Conservation (phyloP, 1,140 invertebrate species). For the Diplogasteroides magnus region DNA sequence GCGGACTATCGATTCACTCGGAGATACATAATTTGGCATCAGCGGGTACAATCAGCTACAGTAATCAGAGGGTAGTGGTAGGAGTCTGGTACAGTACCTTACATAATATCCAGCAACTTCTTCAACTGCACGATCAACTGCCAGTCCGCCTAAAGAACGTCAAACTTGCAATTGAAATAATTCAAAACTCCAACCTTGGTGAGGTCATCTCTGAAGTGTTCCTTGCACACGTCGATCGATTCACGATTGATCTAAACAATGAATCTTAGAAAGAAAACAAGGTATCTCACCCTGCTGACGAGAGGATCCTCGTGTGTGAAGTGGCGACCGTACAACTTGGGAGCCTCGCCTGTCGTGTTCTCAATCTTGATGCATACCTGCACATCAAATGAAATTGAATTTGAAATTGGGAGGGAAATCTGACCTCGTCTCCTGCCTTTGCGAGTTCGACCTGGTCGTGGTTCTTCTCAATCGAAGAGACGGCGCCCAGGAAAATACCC, state of each 20-base stretch:
- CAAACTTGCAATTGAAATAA: too few relatives aligned
- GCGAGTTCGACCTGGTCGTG: slow-evolving; percentile 76
- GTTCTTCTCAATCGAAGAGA: slow-evolving; percentile 86
- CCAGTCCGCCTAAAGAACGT: too few relatives aligned
- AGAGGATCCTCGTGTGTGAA: slow-evolving; percentile 92
- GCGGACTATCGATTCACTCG: too few relatives aligned
- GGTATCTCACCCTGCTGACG: slow-evolving; percentile 77
- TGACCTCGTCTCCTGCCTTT: slow-evolving; percentile 80
- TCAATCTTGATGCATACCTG: slow-evolving; percentile 94
- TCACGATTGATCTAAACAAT: slow-evolving; percentile 84
- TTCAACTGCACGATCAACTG: slow-evolving; percentile 95
- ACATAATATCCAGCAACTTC: slow-evolving; percentile 93
- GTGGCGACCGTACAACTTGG: slow-evolving; percentile 95
- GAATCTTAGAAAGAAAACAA: not conserved
- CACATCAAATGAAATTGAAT: slow-evolving; percentile 5
- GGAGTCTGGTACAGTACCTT: slow-evolving; percentile 51
- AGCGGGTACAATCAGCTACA: too few relatives aligned
- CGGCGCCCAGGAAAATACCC: slow-evolving; percentile 88
- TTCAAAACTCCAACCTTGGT: too few relatives aligned
- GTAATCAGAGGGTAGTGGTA: not conserved
- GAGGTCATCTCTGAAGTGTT: slow-evolving; percentile 95
- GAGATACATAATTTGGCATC: too few relatives aligned
- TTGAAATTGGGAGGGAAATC: not conserved
- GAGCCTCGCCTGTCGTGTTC: slow-evolving; percentile 85
- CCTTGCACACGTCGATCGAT: slow-evolving; percentile 96